Conservation (phyloP, 2,888 invertebrate genomes). For the Palloptera scutellata region DNA sequence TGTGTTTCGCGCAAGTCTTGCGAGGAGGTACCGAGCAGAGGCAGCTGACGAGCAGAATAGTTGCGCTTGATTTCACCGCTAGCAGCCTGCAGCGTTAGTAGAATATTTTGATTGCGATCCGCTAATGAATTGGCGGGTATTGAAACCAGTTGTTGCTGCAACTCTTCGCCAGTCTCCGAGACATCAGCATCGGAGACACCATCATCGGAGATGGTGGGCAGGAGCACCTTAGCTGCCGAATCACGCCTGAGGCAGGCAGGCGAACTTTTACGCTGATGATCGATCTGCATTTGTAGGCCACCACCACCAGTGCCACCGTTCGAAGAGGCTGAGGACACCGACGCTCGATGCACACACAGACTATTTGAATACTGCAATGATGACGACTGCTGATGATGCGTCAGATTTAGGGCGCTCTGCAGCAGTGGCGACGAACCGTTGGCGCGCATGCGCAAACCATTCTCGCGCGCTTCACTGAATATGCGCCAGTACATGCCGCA, state of each 20-base stretch:
- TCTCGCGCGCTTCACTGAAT: conserved; percentile 63
- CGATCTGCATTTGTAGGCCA: conserved; percentile 63
- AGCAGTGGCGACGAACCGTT: conserved; percentile 64
- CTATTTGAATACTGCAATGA: conserved; percentile 50
- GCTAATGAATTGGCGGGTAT: conserved; percentile 39
- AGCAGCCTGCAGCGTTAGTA: conserved; percentile 61
- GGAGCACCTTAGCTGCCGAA: conserved; percentile 56
- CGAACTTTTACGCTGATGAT: conserved; percentile 50
- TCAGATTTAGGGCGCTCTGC: conserved; percentile 63
- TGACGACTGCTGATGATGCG: conserved; percentile 46
- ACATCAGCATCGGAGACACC: conserved; percentile 51
- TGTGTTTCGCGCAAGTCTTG: conserved; percentile 55
- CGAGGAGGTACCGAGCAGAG: conserved; percentile 58
- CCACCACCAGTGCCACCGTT: conserved; percentile 52
- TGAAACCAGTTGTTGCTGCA: conserved; percentile 44
- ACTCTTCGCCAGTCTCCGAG: conserved; percentile 34
- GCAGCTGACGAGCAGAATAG: conserved; percentile 61
- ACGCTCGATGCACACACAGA: conserved; percentile 56
- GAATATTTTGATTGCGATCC: conserved; percentile 57
- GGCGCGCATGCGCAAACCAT: conserved; percentile 63
- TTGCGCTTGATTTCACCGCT: conserved; percentile 63
- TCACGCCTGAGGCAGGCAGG: conserved; percentile 57
- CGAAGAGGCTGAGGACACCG: conserved; percentile 58
- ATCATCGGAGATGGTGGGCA: conserved; percentile 59
- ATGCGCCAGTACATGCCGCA: conserved; percentile 65